phyloP scores from a whole-genome alignment of 2,113 vertebrate species.

The Vombatus ursinus region DNA sequence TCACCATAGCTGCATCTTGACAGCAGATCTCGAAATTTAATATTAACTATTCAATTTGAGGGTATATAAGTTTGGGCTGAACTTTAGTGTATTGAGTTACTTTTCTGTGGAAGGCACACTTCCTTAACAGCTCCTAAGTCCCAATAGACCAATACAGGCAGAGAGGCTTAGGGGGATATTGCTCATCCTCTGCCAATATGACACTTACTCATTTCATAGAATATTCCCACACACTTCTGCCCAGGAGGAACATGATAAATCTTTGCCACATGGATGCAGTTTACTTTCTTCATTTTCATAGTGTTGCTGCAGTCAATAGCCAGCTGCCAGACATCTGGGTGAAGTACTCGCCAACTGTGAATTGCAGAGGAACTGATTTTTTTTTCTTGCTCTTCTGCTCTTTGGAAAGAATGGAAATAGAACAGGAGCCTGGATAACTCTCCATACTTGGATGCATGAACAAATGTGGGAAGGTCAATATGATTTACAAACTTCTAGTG shows the following conservation, averaged over 20 bases:
- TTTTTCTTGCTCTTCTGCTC: background rate
- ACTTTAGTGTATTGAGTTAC: background rate
- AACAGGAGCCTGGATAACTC: background rate
- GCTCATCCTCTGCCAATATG: background rate
- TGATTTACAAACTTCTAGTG: background rate
- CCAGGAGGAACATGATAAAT: background rate
- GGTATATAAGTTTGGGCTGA: background rate
- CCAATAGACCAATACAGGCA: background rate
- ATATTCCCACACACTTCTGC: background rate
- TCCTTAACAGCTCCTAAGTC: background rate
- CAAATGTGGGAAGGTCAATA: background rate
- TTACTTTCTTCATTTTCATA: background rate
- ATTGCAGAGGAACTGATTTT: background rate
- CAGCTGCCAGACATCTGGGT: background rate
- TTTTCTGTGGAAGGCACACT: background rate
- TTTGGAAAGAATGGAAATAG: background rate
- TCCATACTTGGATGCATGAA: background rate
- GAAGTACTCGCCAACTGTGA: background rate
- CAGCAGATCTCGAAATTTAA: background rate
- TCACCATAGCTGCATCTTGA: background rate
- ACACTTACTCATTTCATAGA: background rate
- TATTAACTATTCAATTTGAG: background rate
- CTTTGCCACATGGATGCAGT: background rate
- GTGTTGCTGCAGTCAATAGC: background rate
- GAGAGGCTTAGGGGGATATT: background rate